phyloP scores from a whole-genome alignment of 2,888 invertebrate species.

The Mythimna vitellina region DNA sequence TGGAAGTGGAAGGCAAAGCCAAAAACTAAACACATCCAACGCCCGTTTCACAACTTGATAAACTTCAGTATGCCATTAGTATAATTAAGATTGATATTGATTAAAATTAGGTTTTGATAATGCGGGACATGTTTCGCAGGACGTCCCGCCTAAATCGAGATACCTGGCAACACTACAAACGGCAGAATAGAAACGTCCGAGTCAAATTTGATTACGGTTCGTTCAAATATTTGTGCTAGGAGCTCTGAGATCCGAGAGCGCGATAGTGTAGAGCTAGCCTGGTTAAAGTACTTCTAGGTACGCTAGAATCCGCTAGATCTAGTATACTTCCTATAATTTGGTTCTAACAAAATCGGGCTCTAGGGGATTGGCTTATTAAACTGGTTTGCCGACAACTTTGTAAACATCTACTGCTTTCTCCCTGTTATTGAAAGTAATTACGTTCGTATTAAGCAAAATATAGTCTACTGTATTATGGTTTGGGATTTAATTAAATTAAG shows the following conservation, averaged over 20 bases:
- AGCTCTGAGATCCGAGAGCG: constrained; percentile 39
- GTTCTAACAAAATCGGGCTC: constrained; percentile 73
- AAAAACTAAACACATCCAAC: no score
- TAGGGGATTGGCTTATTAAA: constrained; percentile 73
- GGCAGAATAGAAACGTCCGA: constrained; percentile 40
- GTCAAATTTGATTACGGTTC: constrained; percentile 53
- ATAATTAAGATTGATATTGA: no score
- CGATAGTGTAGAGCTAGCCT: constrained; percentile 48
- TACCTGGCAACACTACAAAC: constrained; percentile 7
- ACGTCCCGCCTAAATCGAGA: no score
- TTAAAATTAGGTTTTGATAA: no score
- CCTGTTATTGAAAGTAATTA: constrained; percentile 66
- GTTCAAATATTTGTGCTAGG: constrained; percentile 62
- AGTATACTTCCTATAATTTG: constrained; percentile 79
- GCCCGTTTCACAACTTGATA: no score
- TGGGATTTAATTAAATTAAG: constrained; percentile 11
- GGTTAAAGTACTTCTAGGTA: constrained; percentile 36
- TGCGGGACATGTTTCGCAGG: no score
- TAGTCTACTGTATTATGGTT: constrained; percentile 16
- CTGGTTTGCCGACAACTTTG: constrained; percentile 71
- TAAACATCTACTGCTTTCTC: constrained; percentile 75
- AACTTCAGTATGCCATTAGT: no score
- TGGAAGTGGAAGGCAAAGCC: no score
- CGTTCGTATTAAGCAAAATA: constrained; percentile 58
- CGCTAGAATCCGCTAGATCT: constrained; percentile 29